Evolutionary conservation across 2,797 vertebrate species (phyloP), one percentile per base, ranked within the genome.

Genomic region (Pogoniulus pusillus): DNA sequence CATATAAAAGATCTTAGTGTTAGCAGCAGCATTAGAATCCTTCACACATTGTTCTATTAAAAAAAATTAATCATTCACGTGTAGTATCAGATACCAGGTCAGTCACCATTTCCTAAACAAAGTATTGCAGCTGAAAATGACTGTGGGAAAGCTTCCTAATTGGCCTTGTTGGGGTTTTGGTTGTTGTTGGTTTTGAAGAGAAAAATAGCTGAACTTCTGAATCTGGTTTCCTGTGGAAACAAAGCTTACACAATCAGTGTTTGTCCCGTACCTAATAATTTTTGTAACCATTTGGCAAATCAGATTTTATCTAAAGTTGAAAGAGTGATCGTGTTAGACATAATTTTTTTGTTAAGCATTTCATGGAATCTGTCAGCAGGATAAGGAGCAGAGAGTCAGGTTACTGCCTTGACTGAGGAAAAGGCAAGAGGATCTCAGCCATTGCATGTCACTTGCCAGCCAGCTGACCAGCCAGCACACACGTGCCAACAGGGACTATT

Each of bases 211-310:
- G 82, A 91, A 89, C 66, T 92, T 75, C 70, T 91, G 87, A 93
- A 85, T 89, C 37, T 49, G 4, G 87, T 91, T 94, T 94, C 89
- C 89, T 93, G 82, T 93, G 94, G 82, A 96, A 95, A 93, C 72
- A 88, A 91, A 89, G 63, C 51, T 96, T 94, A 80, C 5, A 6
- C 89, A 93, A 95, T 82, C 62, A 8, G 29, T 89, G 75, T 87
- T 93, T 93, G 82, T 91, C 69, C 69, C 71, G 76, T 74, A 89
- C 75, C 75, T 85, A 71, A 47, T 51, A 64, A 75, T 85, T 84
- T 82, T 74, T 90, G 75, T 62, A 77, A 89, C 51, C 34, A 68
- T 74, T 51, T 84, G 72, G 65, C 54, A 87, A 90, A 91, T 60
- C 39, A 70, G 72, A 32, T 86, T 86, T 92, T 86, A 45, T 79